Evolutionary conservation across 2,888 invertebrate species (phyloP).

Genomic region (Pyralis farinalis): DNA sequence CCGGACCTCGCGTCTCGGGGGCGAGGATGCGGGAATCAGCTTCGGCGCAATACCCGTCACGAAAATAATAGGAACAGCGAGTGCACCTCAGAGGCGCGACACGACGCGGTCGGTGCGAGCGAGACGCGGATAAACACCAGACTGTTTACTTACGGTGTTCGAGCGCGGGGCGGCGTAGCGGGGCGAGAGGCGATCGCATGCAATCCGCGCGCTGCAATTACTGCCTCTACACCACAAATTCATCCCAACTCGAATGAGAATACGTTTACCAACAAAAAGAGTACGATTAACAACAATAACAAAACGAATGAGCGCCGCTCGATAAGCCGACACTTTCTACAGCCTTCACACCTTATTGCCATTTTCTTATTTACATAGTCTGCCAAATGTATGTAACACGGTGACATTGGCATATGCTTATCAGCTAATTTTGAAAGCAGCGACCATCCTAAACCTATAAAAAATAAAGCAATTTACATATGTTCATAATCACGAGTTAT

Average conservation of each 20-base stretch:
- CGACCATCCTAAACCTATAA: too few species aligned
- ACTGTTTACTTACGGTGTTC: constrained; percentile 80
- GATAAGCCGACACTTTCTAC: background rate
- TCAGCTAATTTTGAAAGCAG: too few species aligned
- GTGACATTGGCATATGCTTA: too few species aligned
- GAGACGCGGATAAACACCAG: constrained; percentile 81
- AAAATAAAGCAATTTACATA: too few species aligned
- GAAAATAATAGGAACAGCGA: constrained; percentile 81
- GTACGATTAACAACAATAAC: background rate
- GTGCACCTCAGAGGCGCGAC: constrained; percentile 81
- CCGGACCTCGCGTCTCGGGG: constrained; percentile 79
- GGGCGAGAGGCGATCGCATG: constrained; percentile 68
- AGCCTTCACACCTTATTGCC: too few species aligned
- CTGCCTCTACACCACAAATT: constrained; percentile 66
- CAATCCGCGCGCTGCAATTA: constrained; percentile 80
- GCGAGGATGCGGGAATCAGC: constrained; percentile 80
- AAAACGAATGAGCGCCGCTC: background rate
- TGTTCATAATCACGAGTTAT: too few species aligned
- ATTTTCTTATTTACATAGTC: too few species aligned
- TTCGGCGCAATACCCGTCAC: constrained; percentile 81
- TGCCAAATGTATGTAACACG: too few species aligned
- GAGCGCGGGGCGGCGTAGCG: constrained; percentile 65
- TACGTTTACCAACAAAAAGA: constrained; percentile 19
- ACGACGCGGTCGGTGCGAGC: constrained; percentile 78
- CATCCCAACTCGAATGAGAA: constrained; percentile 49